Evolutionary conservation across 1,140 invertebrate species (phyloP).

Genomic region (Parapsyche elsis): DNA sequence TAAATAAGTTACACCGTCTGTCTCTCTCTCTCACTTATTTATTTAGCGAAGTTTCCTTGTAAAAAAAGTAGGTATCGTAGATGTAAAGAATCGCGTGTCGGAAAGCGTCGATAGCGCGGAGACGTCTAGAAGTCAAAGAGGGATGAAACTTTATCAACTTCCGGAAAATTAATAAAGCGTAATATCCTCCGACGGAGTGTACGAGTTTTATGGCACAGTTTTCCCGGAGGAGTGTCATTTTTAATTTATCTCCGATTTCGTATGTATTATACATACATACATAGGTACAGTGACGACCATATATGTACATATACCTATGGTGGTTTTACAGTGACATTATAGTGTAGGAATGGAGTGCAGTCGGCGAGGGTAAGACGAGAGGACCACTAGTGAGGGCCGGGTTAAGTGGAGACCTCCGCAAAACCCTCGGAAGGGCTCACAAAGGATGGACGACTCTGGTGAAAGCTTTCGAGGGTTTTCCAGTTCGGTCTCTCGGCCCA

Average conservation of each 20-base stretch:
- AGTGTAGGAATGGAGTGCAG: neutral
- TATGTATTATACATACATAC: conserved; percentile 1
- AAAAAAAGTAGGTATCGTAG: neutral
- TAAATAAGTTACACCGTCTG: conserved; percentile 1
- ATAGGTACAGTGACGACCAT: neutral
- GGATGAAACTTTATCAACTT: neutral
- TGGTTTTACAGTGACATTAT: neutral
- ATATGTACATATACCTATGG: neutral
- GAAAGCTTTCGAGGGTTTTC: conserved; percentile 26
- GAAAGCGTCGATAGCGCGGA: conserved; percentile 23
- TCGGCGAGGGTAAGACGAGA: neutral
- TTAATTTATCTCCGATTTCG: neutral
- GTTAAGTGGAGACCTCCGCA: conserved; percentile 37
- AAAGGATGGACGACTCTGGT: conserved; percentile 1
- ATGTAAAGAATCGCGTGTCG: neutral
- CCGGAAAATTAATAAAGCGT: neutral
- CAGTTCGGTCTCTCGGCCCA: neutral
- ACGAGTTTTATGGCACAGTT: neutral
- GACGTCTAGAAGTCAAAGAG: neutral
- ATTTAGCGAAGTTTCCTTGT: conserved; percentile 7
- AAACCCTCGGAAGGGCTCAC: conserved; percentile 20
- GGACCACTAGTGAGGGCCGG: conserved; percentile 11
- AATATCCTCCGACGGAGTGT: neutral
- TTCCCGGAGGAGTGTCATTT: neutral
- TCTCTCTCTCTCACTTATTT: neutral